Evolutionary conservation across 30 jellyfish, hydroid and myxozoan genomes (phyloP).

Genomic region (Chrysaora quinquecirrha): DNA sequence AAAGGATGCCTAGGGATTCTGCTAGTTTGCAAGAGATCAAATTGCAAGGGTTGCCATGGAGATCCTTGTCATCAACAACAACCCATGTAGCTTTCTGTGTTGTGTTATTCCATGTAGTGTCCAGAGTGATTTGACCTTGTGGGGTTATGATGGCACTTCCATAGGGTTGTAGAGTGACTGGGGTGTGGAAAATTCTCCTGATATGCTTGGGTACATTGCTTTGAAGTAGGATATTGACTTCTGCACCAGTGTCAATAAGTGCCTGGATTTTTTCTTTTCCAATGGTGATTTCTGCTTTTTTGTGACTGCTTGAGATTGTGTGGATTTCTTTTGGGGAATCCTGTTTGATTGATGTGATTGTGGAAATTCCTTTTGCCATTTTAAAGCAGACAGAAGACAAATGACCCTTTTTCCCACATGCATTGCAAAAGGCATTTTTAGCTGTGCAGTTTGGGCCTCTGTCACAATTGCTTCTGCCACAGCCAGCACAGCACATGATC

Average conservation of each 20-base stretch:
- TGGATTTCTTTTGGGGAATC: not conserved
- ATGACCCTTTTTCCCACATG: not conserved
- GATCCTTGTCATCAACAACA: not conserved
- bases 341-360: too few relatives aligned
- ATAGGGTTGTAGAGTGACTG: not conserved
- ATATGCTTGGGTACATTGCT: not conserved
- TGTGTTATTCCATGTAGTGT: not conserved
- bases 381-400: not conserved
- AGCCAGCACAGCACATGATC: not conserved
- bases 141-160: not conserved
- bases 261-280: not conserved
- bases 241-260: not conserved
- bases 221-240: not conserved
- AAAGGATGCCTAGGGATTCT: not conserved
- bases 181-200: not conserved
- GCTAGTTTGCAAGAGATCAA: not conserved
- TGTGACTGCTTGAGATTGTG: not conserved
- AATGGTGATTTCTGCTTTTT: not conserved
- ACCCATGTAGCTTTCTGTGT: not conserved
- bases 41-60: not conserved
- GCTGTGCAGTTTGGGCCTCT: not conserved
- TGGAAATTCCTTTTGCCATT: not conserved
- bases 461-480: not conserved
- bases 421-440: not conserved
- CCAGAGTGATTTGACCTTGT: not conserved